phyloP scores from a whole-genome alignment of 2,113 vertebrate species.

The Entomyzon cyanotis region DNA sequence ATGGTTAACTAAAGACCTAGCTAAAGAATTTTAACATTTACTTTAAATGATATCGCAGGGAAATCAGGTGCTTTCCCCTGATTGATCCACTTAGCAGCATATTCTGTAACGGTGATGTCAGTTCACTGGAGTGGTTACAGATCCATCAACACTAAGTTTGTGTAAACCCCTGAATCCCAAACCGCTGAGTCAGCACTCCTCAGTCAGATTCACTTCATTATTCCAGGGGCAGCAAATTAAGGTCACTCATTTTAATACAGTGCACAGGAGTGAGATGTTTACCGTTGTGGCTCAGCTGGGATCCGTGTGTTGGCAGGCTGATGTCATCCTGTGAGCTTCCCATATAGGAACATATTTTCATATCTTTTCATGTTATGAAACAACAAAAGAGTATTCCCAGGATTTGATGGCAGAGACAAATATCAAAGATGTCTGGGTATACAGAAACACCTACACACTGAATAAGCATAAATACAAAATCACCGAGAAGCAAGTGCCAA shows the following conservation, averaged over 20 bases:
- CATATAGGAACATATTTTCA: rapidly evolving
- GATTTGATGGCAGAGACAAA: background rate
- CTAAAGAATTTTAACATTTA: constrained; percentile 71
- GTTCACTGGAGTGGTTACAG: constrained; percentile 1
- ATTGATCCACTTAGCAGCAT: constrained; percentile 59
- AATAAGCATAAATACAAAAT: background rate
- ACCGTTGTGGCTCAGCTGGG: background rate
- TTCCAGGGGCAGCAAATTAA: constrained; percentile 17
- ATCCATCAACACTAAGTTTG: constrained; percentile 19
- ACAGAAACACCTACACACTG: background rate
- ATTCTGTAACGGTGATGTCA: constrained; percentile 12
- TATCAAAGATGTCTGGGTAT: background rate
- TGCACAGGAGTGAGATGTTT: background rate
- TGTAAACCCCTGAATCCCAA: background rate
- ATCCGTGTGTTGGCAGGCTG: background rate
- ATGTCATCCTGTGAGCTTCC: background rate
- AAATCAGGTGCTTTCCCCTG: constrained; percentile 67
- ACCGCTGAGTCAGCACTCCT: background rate
- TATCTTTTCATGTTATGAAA: background rate
- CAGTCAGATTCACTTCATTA: background rate
- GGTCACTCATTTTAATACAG: constrained; percentile 16
- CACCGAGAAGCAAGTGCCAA: background rate
- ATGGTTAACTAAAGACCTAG: constrained; percentile 68
- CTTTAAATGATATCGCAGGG: constrained; percentile 59
- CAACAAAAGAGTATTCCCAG: background rate